A percentile compares a stretch with the other conserved stretches of the same genome.
Conservation (phyloP, 2,888 invertebrate species). For the Cosmia pyralina region DNA sequence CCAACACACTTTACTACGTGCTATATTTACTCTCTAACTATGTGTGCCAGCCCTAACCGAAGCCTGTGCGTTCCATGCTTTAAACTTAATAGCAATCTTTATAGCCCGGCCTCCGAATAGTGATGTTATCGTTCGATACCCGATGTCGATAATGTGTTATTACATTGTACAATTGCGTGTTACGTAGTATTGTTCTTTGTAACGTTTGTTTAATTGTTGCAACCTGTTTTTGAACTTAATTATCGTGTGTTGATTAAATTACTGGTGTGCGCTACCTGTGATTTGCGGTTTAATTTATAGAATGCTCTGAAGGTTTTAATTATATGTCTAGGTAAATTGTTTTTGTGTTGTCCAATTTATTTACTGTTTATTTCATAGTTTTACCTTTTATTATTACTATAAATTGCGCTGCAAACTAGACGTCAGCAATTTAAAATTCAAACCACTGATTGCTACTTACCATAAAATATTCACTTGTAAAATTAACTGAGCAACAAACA, state of each 20-base stretch:
- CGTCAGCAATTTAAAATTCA: constrained; percentile 51
- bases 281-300: constrained; percentile 30
- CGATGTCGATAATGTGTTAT: constrained; percentile 82
- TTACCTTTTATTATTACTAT: constrained; percentile 32
- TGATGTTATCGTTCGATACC: constrained; percentile 81
- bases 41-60: constrained; percentile 59
- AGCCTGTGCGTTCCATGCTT: constrained; percentile 78
- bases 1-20: constrained; percentile 38
- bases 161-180: constrained; percentile 73
- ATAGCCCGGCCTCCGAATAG: constrained; percentile 82
- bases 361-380: constrained; percentile 6
- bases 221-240: constrained; percentile 48
- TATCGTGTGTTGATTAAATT: constrained; percentile 53
- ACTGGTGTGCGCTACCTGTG: constrained; percentile 32
- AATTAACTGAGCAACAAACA: constrained; percentile 61
- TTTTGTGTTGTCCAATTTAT: background rate
- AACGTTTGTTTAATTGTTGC: constrained; percentile 56
- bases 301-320: constrained; percentile 24
- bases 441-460: constrained; percentile 56
- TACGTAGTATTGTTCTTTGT: constrained; percentile 68
- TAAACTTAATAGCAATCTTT: constrained; percentile 89
- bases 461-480: constrained; percentile 64
- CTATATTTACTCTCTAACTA: constrained; percentile 48
- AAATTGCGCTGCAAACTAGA: constrained; percentile 50
- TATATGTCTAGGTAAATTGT: constrained; percentile 11